Evolutionary conservation across 2,797 vertebrate genomes (phyloP), one percentile per base, ranked within the genome.

Genomic region (Emys orbicularis): DNA sequence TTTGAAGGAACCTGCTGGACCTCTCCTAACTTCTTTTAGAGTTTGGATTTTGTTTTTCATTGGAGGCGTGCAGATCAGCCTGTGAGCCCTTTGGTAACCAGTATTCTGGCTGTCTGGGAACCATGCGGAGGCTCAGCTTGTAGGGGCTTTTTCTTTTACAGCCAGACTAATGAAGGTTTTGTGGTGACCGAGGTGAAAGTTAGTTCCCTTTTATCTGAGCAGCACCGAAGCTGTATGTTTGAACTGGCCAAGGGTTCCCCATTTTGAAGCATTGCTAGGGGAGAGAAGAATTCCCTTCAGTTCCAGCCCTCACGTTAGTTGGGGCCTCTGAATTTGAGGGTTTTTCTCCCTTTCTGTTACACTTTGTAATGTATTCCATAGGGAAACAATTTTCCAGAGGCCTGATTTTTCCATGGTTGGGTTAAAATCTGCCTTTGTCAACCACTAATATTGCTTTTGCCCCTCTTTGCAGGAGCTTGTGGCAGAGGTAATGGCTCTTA

Each of bases 401-500:
- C 23, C 41, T 74, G 72, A 44, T 44, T 74, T 74, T 74, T 44
- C 72, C 68, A 41, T 27, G 25, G 5, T 87, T 94, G 85, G 94
- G 95, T 92, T 90, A 82, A 57, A 86, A 2, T 0, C 87, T 79
- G 88, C 88, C 90, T 44, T 87, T 84, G 34, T 89, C 83, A 87
- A 41, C 90, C 90, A 79, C 89, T 97, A 84, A 96, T 91, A 1
- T 15, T 1, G 2, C 81, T 96, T 96, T 90, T 93, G 84, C 92
- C 41, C 90, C 87, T 93, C 89, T 92, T 89, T 79, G 90, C 96
- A 95, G 96, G 96, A 97, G 96, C 91, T 94, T 88, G 93, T 97
- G 93, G 95, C 95, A 97, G 96, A 87, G 92, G 94, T 93, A 96
- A 96, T 97, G 90, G 89, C 89, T 93, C 94, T 97, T 95, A 95